A percentile compares a stretch with the other conserved stretches of the same genome.
Evolutionary conservation across 2,113 vertebrate species (phyloP).

Genomic region (Hemiscyllium ocellatum): DNA sequence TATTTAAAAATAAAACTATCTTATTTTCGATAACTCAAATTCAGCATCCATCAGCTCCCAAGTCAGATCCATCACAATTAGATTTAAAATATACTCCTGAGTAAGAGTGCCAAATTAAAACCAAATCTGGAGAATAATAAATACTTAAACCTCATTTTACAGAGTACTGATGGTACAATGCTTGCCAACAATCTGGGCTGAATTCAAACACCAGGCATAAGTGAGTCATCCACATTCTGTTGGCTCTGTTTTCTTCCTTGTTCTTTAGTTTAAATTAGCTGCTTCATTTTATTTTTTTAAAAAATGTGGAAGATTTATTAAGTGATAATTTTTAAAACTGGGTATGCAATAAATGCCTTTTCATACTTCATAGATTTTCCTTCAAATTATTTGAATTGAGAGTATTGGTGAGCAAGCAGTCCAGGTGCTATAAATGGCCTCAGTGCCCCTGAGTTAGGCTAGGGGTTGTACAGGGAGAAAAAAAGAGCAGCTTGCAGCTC

Average conservation of each 20-base stretch:
- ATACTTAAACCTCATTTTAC: neutral
- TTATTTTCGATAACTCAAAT: neutral
- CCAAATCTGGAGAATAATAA: neutral
- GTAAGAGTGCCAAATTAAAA: neutral
- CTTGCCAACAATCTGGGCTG: neutral
- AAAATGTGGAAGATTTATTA: neutral
- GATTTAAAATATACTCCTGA: neutral
- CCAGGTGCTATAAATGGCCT: neutral
- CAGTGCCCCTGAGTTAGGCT: neutral
- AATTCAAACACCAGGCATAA: neutral
- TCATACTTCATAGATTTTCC: neutral
- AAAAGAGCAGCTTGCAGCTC: neutral
- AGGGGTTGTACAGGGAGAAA: neutral
- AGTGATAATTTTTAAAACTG: neutral
- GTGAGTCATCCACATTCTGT: neutral
- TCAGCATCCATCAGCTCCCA: neutral
- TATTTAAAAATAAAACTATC: neutral
- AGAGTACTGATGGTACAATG: neutral
- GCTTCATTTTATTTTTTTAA: no score
- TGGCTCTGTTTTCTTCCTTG: neutral
- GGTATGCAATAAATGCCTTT: neutral
- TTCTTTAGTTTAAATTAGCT: no score
- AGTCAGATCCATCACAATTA: neutral
- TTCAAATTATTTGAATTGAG: neutral
- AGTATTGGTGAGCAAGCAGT: neutral